Base-by-base conservation (phyloP, 2,888 invertebrate species). In the Harpalus rubripes region DNA sequence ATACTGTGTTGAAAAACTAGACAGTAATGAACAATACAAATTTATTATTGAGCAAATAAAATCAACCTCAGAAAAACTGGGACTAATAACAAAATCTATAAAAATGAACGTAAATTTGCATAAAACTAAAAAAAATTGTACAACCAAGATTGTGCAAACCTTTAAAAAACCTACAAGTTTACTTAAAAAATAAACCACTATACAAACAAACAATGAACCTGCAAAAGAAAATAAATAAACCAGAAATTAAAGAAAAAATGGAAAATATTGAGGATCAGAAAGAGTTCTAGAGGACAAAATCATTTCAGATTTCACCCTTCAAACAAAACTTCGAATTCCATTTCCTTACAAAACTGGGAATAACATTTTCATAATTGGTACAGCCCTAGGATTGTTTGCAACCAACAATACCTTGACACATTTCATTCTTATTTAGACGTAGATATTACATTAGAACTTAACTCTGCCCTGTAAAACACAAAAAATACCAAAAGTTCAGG, bases 401-500 rank as follows among this genome's bases (percentile, higher is more conserved):
- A 41, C n/a, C n/a, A n/a, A 15, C 12, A 41, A 74, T 74, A 32
- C 74, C 15, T 74, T 1, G 74, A 74, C 15, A 16, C 18, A 10
- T 44, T 41, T 26, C 79, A 79, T 26, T 59, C 79, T 0, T 79
- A 79, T n/a, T 58, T 79, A 22, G 79, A 79, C 39, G 22, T 8
- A 12, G 16, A 61, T 1, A 79, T 79, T 12, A 79, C 79, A 7
- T 2, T 26, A 61, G 79, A 79, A 79, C n/a, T 79, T 8, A 79
- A 79, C 22, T 59, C 16, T 79, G 79, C 79, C 7, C 56, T 79
- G 5, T 15, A 59, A 39, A 18, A 61, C 8, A 7, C 52, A 12
- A 82, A 82, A 72, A 41, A 32, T 15, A 39, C 44, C 1, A 82
- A 82, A 68, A 22, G 68, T 15, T 58, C 82, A 10, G 82, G 82